A percentile compares a stretch with the other conserved stretches of the same genome.
phyloP scores from a whole-genome alignment of 2,797 vertebrate species.

The Percopsis omiscomaycus region DNA sequence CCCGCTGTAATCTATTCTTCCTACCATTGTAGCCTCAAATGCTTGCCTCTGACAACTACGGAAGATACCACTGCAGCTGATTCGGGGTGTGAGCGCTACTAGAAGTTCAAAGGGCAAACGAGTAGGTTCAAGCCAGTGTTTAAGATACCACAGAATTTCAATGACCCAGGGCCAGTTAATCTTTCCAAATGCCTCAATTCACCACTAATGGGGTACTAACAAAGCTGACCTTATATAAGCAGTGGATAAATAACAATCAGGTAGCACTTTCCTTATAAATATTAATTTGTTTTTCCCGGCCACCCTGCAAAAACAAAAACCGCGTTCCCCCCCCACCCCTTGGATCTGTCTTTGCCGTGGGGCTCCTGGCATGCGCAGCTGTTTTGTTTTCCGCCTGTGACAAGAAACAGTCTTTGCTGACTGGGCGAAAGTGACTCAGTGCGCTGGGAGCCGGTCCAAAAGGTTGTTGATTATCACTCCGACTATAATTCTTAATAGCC shows the following conservation, averaged over 20 bases:
- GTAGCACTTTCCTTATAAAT: no score
- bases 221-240: conserved; percentile 39
- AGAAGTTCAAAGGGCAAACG: conserved; percentile 25
- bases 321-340: conserved; percentile 15
- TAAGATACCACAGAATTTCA: conserved; percentile 10
- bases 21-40: neutral
- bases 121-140: neutral
- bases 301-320: conserved; percentile 24
- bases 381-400: conserved; percentile 37
- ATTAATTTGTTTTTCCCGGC: no score
- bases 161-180: conserved; percentile 31
- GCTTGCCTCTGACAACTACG: conserved; percentile 5
- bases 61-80: conserved; percentile 12
- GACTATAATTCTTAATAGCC: conserved; percentile 40
- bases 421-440: conserved; percentile 64
- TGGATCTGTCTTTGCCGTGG: conserved; percentile 30
- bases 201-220: conserved; percentile 32
- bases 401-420: conserved; percentile 65
- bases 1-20: conserved; percentile 6
- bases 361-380: conserved; percentile 62
- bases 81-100: conserved; percentile 15
- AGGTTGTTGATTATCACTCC: conserved; percentile 48
- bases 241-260: conserved; percentile 15
- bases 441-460: conserved; percentile 54
- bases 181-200: conserved; percentile 14